phyloP scores from a whole-genome alignment of 2,888 invertebrate species.

The Cabera pusaria region DNA sequence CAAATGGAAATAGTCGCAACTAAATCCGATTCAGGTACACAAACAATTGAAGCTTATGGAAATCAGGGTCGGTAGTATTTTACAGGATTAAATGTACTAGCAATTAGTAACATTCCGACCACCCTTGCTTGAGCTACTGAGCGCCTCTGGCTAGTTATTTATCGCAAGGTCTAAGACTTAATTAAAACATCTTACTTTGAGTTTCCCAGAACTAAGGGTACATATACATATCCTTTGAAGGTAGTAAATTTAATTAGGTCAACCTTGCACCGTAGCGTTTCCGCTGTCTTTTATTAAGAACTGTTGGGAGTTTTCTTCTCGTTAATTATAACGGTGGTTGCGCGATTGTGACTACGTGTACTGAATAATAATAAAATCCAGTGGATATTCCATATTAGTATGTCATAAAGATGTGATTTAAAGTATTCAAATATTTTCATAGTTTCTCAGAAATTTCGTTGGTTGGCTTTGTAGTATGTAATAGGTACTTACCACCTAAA shows the following conservation, averaged over 20 bases:
- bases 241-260: conserved; percentile 62
- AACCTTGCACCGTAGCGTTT: conserved; percentile 40
- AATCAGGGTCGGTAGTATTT: conserved; percentile 76
- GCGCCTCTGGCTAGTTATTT: conserved; percentile 70
- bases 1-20: conserved; percentile 67
- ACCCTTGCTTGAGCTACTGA: conserved; percentile 22
- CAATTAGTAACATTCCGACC: conserved; percentile 75
- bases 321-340: conserved; percentile 2
- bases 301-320: conserved; percentile 3
- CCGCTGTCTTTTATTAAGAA: conserved; percentile 18
- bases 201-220: conserved; percentile 54
- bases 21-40: conserved; percentile 67
- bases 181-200: conserved; percentile 81
- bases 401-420: too few relatives aligned
- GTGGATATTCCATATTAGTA: too few relatives aligned
- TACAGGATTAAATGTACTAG: conserved; percentile 80
- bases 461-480: too few relatives aligned
- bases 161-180: conserved; percentile 78
- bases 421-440: too few relatives aligned
- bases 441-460: too few relatives aligned
- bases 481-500: too few relatives aligned
- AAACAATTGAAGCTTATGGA: conserved; percentile 82
- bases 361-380: too few relatives aligned
- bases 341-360: too few relatives aligned
- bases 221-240: conserved; percentile 52